These are phyloP conservation scores for Zaprionus bogoriensis DNA, from an alignment of 2,888 invertebrate genomes.

Conservation along the genomic window DNA sequence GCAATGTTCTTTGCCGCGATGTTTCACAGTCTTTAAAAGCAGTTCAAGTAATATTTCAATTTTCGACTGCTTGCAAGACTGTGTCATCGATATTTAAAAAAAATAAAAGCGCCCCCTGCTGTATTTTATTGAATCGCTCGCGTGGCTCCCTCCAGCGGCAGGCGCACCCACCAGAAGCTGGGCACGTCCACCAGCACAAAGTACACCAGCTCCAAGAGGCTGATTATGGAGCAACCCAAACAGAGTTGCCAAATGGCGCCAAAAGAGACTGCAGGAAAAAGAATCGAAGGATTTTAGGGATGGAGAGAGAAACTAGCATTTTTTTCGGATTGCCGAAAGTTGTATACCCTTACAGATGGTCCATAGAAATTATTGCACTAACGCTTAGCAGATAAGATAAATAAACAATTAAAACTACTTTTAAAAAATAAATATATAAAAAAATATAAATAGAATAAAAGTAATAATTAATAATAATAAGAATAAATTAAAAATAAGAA, in stretches of 20 bases:
- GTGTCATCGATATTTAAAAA: neutral
- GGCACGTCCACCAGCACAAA: constrained; percentile 76
- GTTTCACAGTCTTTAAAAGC: too few species aligned
- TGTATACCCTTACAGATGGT: neutral
- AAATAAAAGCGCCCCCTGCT: constrained; percentile 1
- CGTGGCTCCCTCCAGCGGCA: too few species aligned
- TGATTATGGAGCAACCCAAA: constrained; percentile 83
- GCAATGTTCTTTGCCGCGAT: neutral
- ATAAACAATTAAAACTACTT: too few species aligned
- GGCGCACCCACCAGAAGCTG: constrained; percentile 42
- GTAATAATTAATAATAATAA: too few species aligned
- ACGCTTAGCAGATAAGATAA: too few species aligned
- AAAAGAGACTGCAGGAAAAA: constrained; percentile 80
- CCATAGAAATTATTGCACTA: too few species aligned
- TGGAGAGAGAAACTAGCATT: neutral
- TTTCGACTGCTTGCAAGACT: neutral
- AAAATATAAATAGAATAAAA: too few species aligned
- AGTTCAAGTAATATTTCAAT: too few species aligned
- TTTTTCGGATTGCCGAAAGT: neutral
- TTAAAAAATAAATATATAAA: too few species aligned
- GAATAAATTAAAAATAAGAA: too few species aligned
- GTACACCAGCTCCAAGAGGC: constrained; percentile 82
- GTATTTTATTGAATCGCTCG: constrained; percentile 26
- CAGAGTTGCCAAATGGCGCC: constrained; percentile 84
- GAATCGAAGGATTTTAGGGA: neutral